A percentile compares a stretch with the other conserved stretches of the same genome.
Conservation (phyloP, 1,140 invertebrate genomes). For the Heliconius melpomene region DNA sequence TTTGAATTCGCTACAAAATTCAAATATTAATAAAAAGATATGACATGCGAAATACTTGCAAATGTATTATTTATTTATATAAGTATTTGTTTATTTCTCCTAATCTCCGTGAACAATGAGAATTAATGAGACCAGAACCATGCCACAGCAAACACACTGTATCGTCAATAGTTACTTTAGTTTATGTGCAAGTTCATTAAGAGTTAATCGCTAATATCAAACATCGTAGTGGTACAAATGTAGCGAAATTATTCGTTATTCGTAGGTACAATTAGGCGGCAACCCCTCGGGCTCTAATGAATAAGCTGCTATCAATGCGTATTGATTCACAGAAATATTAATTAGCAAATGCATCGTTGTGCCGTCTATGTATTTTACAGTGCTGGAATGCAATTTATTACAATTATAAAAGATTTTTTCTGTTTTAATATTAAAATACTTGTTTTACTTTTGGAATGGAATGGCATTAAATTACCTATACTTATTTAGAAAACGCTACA, state of each 20-base stretch:
- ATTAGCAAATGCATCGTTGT: slow-evolving; percentile 31
- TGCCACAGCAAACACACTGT: neutral
- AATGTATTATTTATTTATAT: neutral
- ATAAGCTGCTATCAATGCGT: slow-evolving; percentile 20
- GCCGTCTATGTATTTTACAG: neutral
- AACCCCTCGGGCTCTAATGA: slow-evolving; percentile 17
- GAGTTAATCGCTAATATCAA: slow-evolving; percentile 16
- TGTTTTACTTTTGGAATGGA: neutral
- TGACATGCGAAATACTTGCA: too few relatives aligned
- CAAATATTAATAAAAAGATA: too few relatives aligned
- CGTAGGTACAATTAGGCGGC: slow-evolving; percentile 5
- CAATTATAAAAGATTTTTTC: neutral
- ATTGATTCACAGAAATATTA: slow-evolving; percentile 31
- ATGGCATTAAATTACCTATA: too few relatives aligned
- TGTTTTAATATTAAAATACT: neutral
- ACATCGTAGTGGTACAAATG: slow-evolving; percentile 6
- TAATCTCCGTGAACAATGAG: too few relatives aligned
- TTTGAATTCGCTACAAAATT: too few relatives aligned
- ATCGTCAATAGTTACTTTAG: neutral
- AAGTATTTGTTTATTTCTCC: neutral
- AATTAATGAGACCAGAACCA: neutral
- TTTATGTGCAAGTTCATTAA: slow-evolving; percentile 8
- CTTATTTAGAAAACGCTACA: too few relatives aligned
- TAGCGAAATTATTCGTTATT: slow-evolving; percentile 21
- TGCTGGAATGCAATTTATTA: neutral